Evolutionary conservation across 2,888 invertebrate genomes (phyloP).

Genomic region (Axea sp.): DNA sequence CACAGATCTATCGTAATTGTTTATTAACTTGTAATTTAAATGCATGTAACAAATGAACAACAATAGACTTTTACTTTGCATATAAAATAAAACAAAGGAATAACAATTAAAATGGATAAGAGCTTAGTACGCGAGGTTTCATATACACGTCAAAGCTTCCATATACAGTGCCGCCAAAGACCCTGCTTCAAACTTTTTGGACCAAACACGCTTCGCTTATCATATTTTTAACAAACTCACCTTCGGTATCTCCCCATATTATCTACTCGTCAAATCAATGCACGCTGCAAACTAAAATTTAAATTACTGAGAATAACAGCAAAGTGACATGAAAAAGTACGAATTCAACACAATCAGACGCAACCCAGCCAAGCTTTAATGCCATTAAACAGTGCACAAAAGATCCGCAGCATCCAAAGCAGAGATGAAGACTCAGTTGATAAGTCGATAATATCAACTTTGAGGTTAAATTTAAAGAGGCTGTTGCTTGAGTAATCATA

Average conservation of each 20-base stretch:
- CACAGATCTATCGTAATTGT: too few relatives aligned
- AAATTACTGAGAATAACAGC: slow-evolving; percentile 14
- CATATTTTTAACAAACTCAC: slow-evolving; percentile 5
- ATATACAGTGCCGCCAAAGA: slow-evolving; percentile 32
- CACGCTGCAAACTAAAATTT: neutral
- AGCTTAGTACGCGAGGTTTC: neutral
- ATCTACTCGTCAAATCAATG: neutral
- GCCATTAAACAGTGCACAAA: slow-evolving; percentile 30
- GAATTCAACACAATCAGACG: slow-evolving; percentile 5
- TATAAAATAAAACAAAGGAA: neutral
- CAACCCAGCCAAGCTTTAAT: slow-evolving; percentile 35
- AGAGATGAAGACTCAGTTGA: slow-evolving; percentile 1
- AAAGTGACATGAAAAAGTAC: slow-evolving; percentile 12
- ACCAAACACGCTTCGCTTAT: neutral
- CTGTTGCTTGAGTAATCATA: too few relatives aligned
- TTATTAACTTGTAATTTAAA: neutral
- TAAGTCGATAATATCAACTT: slow-evolving; percentile 14
- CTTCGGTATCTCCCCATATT: slow-evolving; percentile 33
- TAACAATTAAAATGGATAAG: slow-evolving; percentile 3
- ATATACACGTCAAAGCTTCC: slow-evolving; percentile 39
- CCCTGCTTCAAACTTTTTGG: too few relatives aligned
- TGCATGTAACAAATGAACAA: too few relatives aligned
- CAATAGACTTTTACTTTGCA: neutral
- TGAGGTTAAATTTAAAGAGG: neutral
- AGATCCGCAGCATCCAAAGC: slow-evolving; percentile 23